Evolutionary conservation across 2,888 invertebrate genomes (phyloP), one percentile per base, ranked within the genome.

Genomic region (Melinaea marsaeus): DNA sequence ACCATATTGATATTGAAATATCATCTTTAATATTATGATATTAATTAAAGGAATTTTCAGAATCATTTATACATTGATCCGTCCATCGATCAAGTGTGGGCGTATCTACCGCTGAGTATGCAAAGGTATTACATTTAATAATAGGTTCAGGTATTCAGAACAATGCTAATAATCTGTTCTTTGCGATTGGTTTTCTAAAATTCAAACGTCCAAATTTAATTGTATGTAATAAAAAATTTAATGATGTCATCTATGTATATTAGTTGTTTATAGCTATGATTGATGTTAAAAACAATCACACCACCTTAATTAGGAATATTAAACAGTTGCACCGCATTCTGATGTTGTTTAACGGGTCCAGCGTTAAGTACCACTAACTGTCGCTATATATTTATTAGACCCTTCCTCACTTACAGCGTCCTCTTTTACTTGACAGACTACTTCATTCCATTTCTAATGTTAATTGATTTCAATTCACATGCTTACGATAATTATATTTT

Each of bases 351-450:
- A 85, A 85, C 83, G 72, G 77, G 83, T 79, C 79, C 79, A 79
- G 77, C 78, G 77, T 84, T 88, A 86, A 88, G 79, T 86, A 81
- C 78, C 73, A 80, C 85, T 87, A 86, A 88, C 84, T 84, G 86
- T 86, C 83, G 76, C 83, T 78, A 82, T 85, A 84, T 84, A 83
- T 86, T 83, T 77, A 82, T 87, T 83, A 83, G 77, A 73, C 73
- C 75, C 77, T 74, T 75, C 73, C 72, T 72, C 74, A 71, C 74
- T 73, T 74, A 79, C 82, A 81, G 74, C 77, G 78, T 76, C 77
- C 76, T 74, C 76, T 79, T 80, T 80, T 75, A 78, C 76, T 77
- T 66, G 75, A 77, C 73, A 71, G 72, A 70, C 71, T 75, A 77
- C 77, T 78, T 78, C 77, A 79, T 80, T 82, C 74, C 76, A 70